These are phyloP conservation scores for Galerucella pusilla DNA, from an alignment of 2,888 invertebrate species.

Conservation along the genomic window DNA sequence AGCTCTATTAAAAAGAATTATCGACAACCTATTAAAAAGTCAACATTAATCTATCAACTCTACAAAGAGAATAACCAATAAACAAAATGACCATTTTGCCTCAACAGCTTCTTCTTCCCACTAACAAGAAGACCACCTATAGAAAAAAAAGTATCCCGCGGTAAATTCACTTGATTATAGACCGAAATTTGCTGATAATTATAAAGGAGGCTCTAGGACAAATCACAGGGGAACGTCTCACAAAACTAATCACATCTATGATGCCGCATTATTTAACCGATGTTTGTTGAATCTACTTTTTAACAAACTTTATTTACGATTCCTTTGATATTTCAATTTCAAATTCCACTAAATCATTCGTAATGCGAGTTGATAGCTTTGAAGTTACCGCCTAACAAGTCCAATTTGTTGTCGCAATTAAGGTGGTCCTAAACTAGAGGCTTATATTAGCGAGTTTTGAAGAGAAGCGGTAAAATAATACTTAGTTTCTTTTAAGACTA, in stretches of 20 bases:
- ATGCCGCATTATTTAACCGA: constrained; percentile 12
- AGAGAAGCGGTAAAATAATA: not conserved
- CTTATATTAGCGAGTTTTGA: not conserved
- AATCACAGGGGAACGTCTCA: constrained; percentile 45
- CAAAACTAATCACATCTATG: constrained; percentile 32
- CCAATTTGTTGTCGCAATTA: constrained; percentile 17
- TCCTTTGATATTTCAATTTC: constrained; percentile 33
- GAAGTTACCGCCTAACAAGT: constrained; percentile 27
- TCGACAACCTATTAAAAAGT: not conserved
- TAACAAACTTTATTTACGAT: constrained; percentile 24
- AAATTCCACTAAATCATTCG: constrained; percentile 29
- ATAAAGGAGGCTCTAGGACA: constrained; percentile 48
- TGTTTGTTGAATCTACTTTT: constrained; percentile 19
- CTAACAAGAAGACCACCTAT: constrained; percentile 52
- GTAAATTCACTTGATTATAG: constrained; percentile 48
- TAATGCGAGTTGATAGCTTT: constrained; percentile 23
- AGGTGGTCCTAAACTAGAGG: constrained; percentile 11
- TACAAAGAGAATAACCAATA: constrained; percentile 23
- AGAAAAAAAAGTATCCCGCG: constrained; percentile 42
- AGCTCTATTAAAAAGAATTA: not conserved
- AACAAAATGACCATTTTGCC: constrained; percentile 18
- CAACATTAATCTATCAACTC: constrained; percentile 24
- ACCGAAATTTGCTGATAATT: constrained; percentile 51
- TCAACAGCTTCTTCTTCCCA: constrained; percentile 17
- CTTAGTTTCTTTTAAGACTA: no score